Evolutionary conservation across 1,140 invertebrate species (phyloP), one percentile per base, ranked within the genome.

Genomic region (Microplitis mediator): DNA sequence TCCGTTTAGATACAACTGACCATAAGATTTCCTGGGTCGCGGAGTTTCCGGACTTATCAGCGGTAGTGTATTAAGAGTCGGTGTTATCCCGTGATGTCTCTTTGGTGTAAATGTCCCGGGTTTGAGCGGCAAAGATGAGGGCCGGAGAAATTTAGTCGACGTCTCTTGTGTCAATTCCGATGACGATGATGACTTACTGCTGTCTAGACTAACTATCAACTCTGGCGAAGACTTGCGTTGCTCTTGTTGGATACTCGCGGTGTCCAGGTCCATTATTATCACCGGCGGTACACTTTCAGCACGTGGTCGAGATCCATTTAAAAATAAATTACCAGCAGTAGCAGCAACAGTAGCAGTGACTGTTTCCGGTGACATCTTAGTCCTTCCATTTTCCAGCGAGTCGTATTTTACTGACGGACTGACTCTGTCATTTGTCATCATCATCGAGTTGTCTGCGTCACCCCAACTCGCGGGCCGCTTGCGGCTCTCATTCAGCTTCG

Each of bases 1-100:
- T 0, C 96, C 96, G 84, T 97, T 95, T 39, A 97, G 83, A 85
- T 94, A 95, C 8, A 95, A 88, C 81, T 97, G 94, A 8, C 93
- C 93, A 76, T 95, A 96, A n/a, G 93, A 92, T 80, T 96, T 96
- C 50, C 92, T 93, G 0, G 94, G 94, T 6, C 95, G 85, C 8
- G 96, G 96, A 0, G 96, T 97, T 83, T 97, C 96, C 0, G 96
- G 95, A 76, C 95, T 97, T 35, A 95, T 93, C 45, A 95, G 84
- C 2, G 93, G 91, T 80, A 94, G 87, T 16, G 93, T 94, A 73
- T 93, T 93, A 6, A 92, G 91, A 54, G 91, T 93, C 0, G 92
- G 92, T 3, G 92, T 93, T 45, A 93, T 91, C 0, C 93, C 93
- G 75, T 93, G 92, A 80, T 93, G 92, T 63, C 90, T 90, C 80